Percentiles rank a stretch among this genome's conserved stretches.
Evolutionary conservation across 23 tunicate species (phyloP).

Genomic region (Ciona savignyi): DNA sequence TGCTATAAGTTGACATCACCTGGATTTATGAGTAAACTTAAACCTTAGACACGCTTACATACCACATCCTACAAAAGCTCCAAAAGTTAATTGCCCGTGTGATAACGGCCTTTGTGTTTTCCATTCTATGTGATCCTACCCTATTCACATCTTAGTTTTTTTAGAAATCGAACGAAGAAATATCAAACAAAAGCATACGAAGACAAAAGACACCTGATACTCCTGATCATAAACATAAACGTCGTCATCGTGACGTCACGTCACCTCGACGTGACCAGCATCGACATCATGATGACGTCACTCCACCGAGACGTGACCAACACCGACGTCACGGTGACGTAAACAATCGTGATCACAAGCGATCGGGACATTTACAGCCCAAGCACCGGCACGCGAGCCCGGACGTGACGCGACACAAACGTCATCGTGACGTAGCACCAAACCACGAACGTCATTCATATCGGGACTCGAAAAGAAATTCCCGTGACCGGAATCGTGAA

Average conservation of each 20-base stretch:
- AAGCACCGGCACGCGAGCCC: constrained; percentile 3
- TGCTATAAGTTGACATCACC: too few relatives aligned
- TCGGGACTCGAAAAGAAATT: background rate
- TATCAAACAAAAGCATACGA: background rate
- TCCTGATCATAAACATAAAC: background rate
- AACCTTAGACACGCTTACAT: too few relatives aligned
- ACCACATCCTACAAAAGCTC: too few relatives aligned
- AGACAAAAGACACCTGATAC: constrained; percentile 1
- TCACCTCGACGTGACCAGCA: background rate
- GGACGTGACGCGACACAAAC: background rate
- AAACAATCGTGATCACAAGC: background rate
- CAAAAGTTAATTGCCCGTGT: too few relatives aligned
- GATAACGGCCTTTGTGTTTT: too few relatives aligned
- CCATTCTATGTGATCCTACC: too few relatives aligned
- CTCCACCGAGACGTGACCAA: background rate
- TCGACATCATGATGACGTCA: constrained; percentile 4
- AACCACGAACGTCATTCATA: background rate
- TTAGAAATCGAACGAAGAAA: background rate
- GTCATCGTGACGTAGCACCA: constrained; percentile 19
- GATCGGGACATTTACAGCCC: background rate
- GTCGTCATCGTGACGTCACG: constrained; percentile 12
- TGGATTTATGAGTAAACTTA: too few relatives aligned
- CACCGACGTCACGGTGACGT: constrained; percentile 6
- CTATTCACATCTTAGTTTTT: too few relatives aligned
- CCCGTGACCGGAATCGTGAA: constrained; percentile 2